phyloP scores from a whole-genome alignment of 2,113 vertebrate species.

The Cephalopholis sonnerati region DNA sequence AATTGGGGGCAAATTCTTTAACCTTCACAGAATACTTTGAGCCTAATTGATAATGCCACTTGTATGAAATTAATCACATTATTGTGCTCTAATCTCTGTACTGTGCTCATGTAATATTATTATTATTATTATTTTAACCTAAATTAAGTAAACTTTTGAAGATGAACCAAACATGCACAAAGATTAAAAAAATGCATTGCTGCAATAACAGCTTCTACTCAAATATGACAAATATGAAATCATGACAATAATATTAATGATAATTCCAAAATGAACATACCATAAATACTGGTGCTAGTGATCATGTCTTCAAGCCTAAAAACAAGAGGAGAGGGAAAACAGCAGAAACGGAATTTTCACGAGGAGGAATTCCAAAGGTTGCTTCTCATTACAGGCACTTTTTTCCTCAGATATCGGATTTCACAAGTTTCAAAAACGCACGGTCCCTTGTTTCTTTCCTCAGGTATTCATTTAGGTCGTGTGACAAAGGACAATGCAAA shows the following conservation, averaged over 20 bases:
- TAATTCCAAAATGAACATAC: conserved; percentile 94
- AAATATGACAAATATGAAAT: conserved; percentile 50
- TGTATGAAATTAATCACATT: conserved; percentile 46
- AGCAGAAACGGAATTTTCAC: conserved; percentile 98
- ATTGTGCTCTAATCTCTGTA: conserved; percentile 12
- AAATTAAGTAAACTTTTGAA: conserved; percentile 50
- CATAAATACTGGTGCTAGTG: conserved; percentile 99
- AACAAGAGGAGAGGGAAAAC: conserved; percentile 87
- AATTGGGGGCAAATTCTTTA: conserved; percentile 31
- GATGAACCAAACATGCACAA: conserved; percentile 66
- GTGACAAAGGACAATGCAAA: conserved; percentile 89
- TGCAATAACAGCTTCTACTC: conserved; percentile 20
- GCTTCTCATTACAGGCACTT: conserved; percentile 98
- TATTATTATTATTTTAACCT: neutral
- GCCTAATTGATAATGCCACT: conserved; percentile 40
- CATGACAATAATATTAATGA: conserved; percentile 73
- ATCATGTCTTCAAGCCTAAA: conserved; percentile 98
- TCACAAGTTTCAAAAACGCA: conserved; percentile 94
- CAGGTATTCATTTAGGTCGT: conserved; percentile 94
- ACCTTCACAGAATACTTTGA: conserved; percentile 31
- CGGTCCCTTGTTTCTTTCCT: conserved; percentile 85
- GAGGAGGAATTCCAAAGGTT: conserved; percentile 99
- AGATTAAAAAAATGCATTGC: conserved; percentile 26
- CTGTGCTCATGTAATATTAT: neutral
- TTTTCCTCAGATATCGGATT: conserved; percentile 95